Percentiles rank a stretch among this genome's conserved stretches.
Evolutionary conservation across 2,113 vertebrate genomes (phyloP).

Genomic region (Corydoras sp.): DNA sequence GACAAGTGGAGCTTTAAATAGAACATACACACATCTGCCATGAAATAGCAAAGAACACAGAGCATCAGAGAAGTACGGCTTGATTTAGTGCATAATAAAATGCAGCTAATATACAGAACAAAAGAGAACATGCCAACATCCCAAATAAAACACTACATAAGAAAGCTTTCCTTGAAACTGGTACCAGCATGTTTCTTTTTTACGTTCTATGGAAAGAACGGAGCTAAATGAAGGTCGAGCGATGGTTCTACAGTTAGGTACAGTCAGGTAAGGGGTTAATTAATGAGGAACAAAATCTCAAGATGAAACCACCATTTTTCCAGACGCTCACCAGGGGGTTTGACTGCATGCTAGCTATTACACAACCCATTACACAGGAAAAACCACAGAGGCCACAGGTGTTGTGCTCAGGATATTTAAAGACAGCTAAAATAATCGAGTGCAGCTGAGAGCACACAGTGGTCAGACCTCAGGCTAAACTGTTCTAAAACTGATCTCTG

Average conservation of each 20-base stretch:
- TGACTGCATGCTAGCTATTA: slow-evolving; percentile 42
- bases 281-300: slow-evolving; percentile 56
- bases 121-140: not conserved
- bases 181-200: too few relatives aligned
- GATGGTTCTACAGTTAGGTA: too few relatives aligned
- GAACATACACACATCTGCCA: not conserved
- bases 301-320: slow-evolving; percentile 51
- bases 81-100: not conserved
- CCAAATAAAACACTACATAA: not conserved
- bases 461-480: slow-evolving; percentile 42
- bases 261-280: not conserved
- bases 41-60: not conserved
- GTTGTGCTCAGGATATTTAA: slow-evolving; percentile 61
- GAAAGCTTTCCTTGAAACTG: too few relatives aligned
- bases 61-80: not conserved
- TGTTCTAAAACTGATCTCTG: slow-evolving; percentile 21
- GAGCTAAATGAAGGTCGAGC: not conserved
- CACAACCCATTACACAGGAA: slow-evolving; percentile 49
- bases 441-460: slow-evolving; percentile 53
- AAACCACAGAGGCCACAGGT: slow-evolving; percentile 55
- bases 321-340: slow-evolving; percentile 36
- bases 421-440: slow-evolving; percentile 56
- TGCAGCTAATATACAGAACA: too few relatives aligned
- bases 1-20: slow-evolving; percentile 22
- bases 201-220: not conserved